These are phyloP conservation scores for Steatornis caripensis DNA, from an alignment of 2,113 vertebrate species.

Conservation along the genomic window DNA sequence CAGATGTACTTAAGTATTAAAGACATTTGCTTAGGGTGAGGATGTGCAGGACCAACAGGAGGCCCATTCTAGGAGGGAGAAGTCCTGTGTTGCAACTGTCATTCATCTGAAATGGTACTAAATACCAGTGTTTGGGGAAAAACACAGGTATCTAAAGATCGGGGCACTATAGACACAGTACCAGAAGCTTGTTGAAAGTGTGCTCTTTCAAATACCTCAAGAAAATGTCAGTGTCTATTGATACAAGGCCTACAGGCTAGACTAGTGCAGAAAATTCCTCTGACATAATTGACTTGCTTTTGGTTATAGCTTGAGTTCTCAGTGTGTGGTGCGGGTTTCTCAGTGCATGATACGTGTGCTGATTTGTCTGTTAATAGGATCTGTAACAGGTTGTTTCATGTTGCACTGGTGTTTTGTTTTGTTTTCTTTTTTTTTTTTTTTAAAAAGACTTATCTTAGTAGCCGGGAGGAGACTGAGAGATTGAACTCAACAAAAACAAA, in stretches of 20 bases:
- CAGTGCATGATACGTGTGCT: not conserved
- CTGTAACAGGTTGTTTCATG: not conserved
- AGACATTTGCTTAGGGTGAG: not conserved
- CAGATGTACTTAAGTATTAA: not conserved
- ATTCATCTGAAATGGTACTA: not conserved
- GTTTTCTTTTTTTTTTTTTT: not conserved
- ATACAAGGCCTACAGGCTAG: not conserved
- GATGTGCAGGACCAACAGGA: not conserved
- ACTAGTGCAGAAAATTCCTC: not conserved
- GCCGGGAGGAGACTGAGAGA: not conserved
- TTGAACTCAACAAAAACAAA: not conserved
- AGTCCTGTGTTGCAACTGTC: not conserved
- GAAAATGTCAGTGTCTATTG: not conserved
- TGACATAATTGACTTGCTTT: not conserved
- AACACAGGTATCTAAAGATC: not conserved
- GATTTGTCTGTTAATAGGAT: not conserved
- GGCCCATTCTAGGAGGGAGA: not conserved
- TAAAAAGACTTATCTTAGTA: not conserved
- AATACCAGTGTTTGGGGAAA: not conserved
- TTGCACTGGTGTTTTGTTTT: not conserved
- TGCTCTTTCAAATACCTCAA: not conserved
- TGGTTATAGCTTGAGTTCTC: not conserved
- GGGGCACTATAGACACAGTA: accelerated
- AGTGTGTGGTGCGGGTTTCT: not conserved
- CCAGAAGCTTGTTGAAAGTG: not conserved